Evolutionary conservation across 2,113 vertebrate genomes (phyloP), one percentile per base, ranked within the genome.

Genomic region (Morone saxatilis): DNA sequence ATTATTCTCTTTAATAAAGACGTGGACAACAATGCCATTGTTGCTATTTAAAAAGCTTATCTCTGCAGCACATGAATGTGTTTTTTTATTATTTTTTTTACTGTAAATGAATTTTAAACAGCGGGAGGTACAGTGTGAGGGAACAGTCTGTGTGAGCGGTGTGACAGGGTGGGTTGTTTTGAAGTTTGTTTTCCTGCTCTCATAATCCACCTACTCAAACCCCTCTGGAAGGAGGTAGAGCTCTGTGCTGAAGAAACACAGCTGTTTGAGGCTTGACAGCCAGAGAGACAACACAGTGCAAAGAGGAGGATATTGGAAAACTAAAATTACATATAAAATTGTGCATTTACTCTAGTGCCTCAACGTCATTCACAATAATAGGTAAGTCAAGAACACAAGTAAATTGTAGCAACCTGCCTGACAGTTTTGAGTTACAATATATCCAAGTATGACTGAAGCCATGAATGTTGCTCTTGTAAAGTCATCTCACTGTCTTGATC

Each of bases 141-240:
- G 70, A 68, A 80, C 54, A 25, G 59, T 59, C 25, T 80, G n/a
- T 86, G 73, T 70, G 74, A 83, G 84, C 31, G 20, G 20, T 79
- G 81, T 81, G 75, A 84, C 84, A 81, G 77, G 63, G 67, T 87
- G 78, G 83, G 76, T 60, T 91, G 88, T 88, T 91, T 91, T 94
- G 80, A 94, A 90, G 92, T 92, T 94, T 91, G 84, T 92, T 90
- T 93, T 91, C 76, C 80, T 86, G 84, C 78, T 83, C 79, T 87
- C 76, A 82, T 88, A 88, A 91, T 93, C 86, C 88, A 86, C 89
- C 88, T 84, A 88, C 85, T 88, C 86, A 89, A 84, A 73, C 77
- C 82, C 87, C 87, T 63, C 38, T 68, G 75, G 86, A 88, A 88
- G 60, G 56, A 80, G 72, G 76, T 25, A 74, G 60, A 57, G 68